These are phyloP conservation scores for Limonius californicus DNA, from an alignment of 1,140 invertebrate species.

Conservation along the genomic window DNA sequence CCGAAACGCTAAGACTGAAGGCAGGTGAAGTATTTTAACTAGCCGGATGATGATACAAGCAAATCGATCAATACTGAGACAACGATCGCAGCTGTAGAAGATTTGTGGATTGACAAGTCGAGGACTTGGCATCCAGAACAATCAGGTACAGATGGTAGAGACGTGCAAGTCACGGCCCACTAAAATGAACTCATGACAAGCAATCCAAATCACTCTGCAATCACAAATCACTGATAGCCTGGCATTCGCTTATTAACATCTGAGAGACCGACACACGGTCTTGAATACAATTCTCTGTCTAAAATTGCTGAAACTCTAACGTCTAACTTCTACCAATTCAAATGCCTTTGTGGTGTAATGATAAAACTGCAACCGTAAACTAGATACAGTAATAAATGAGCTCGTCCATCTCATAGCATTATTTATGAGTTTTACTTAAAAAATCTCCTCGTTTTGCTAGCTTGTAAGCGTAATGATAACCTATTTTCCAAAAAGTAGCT, in stretches of 20 bases:
- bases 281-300: not conserved
- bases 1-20: not conserved
- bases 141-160: constrained; percentile 18
- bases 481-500: too few relatives aligned
- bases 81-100: not conserved
- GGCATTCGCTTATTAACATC: constrained; percentile 18
- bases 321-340: too few relatives aligned
- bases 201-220: constrained; percentile 15
- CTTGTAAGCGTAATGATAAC: too few relatives aligned
- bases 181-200: constrained; percentile 20
- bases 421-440: too few relatives aligned
- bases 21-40: not conserved
- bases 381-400: too few relatives aligned
- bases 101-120: not conserved
- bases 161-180: constrained; percentile 16
- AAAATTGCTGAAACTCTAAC: too few relatives aligned
- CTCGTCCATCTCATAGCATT: too few relatives aligned
- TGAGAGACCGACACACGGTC: constrained; percentile 4
- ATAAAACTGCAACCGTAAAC: too few relatives aligned
- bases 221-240: constrained; percentile 17
- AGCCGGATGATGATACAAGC: not conserved
- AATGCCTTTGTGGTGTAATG: too few relatives aligned
- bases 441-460: too few relatives aligned
- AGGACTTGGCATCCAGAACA: constrained; percentile 15
- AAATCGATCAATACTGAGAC: not conserved